Base-by-base conservation (phyloP, 2,888 invertebrate genomes). In the Epistrophe grossulariae region DNA sequence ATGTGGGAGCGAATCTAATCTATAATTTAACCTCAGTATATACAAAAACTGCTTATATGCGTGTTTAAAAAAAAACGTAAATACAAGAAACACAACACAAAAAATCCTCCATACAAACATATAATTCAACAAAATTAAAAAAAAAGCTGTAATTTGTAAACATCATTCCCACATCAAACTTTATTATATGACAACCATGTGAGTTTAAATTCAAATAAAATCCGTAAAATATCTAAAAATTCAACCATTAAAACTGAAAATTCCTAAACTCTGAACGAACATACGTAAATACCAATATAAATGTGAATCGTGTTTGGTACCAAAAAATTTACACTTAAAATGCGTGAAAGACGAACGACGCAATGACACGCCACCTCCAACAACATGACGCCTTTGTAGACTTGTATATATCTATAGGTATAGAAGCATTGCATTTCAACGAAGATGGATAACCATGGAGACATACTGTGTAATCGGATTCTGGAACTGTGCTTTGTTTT, bases 381-480 rank as follows among this genome's bases (percentile, higher is more conserved):
- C 77, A 84, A 64, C 74, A 83, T 73, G 79, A 66, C 79, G 66
- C 68, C 62, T 62, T 40, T 62, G 62, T 60, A 19, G n/a, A 7
- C 11, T 19, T 40, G 62, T 10, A n/a, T 17, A 4, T 5, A n/a
- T 7, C 0, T 38, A 24, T 62, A 43, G 43, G 40, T 66, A 15
- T 64, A 45, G 13, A 24, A 45, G 28, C 11, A 28, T 45, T 64
- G 11, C 35, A 64, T 64, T 28, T 45, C 43, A 57, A 59, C 50
- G 79, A 87, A 87, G 85, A 87, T 82, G 78, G 85, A 87, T 87
- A 72, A 79, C 87, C 83, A 76, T 87, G 87, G 66, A 82, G 87
- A 87, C 87, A 68, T 19, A 71, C 79, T 79, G 83, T 79, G 87
- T 87, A 87, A 87, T 87, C 87, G 87, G 87, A 87, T 87, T 87